Base-by-base conservation (phyloP, 2,888 invertebrate genomes). In the Drosophila nr. perissopoda region DNA sequence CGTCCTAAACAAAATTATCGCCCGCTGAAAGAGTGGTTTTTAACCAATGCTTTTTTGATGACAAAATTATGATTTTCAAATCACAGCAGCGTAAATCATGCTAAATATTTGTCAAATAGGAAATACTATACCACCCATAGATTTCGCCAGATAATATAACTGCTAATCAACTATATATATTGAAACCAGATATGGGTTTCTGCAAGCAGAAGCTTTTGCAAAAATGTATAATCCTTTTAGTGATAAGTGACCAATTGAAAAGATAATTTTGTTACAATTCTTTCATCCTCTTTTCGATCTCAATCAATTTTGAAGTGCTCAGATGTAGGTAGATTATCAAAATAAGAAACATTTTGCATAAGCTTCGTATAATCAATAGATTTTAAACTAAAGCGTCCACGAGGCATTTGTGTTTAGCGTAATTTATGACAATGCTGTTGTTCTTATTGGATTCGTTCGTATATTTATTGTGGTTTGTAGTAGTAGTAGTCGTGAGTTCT, bases 401-500 rank as follows among this genome's bases (percentile, higher is more conserved):
- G 21, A 7, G 45, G 45, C 21, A 45, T 25, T 21, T 45, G 45
- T 21, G 10, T 49, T 16, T 18, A 10, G 18, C 21, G 34, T 34
- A 31, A 38, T 58, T 59, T 60, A 27, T 29, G 29, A 16, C 25
- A 66, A 61, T 34, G 21, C 52, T 56, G 7, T 48, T 40, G 16
- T 70, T 66, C 7, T 38, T 49, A 31, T 49, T 33, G 5, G 49
- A 25, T 60, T 51, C n/a, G 31, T 29, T 21, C 53, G 48, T 49
- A 25, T 8, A 45, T 16, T 25, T 45, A 16, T 45, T 45, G 45
- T 21, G 45, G 21, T 25, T 45, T 25, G 25, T 45, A 40, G 45
- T 45, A 13, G 42, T 45, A 34, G 69, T 69, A 64, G 58, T 57
- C 70, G 62, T 66, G 69, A 45, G 25, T 68, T 62, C 38, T 65